Evolutionary conservation across 1,140 invertebrate species (phyloP), one percentile per base, ranked within the genome.

Genomic region (Macrosteles quadrilineatus): DNA sequence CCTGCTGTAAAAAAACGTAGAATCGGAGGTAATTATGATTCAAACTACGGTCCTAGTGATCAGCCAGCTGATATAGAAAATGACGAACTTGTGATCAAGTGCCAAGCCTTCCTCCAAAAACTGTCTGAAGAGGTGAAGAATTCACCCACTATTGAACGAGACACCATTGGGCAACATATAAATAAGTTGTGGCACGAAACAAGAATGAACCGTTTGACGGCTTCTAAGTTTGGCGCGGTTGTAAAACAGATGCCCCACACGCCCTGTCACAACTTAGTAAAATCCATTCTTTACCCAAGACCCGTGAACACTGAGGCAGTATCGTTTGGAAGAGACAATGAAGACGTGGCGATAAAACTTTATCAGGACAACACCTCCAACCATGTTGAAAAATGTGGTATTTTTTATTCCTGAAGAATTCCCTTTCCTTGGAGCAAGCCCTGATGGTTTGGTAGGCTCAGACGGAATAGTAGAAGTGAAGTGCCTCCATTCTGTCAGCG

Each of bases 171-270:
- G 21, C 59, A 63, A 17, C 59, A 63, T 17, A 30, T 21, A 1
- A 63, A 63, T 14, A 6, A 3, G 1, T 30, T 63, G 32, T 63
- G 59, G 21, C 19, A 9, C 12, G 59, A 63, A 29, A 29, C 4
- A 12, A 63, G 59, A 17, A 25, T 27, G 29, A 63, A 63, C 59
- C 3, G 59, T 14, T 63, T 11, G n/a, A 63, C 59, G 30, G 59
- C 59, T 9, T 25, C 59, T 2, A 63, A 63, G 3, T 63, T 63
- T 63, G 59, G 59, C 9, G 25, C 29, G 4, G 59, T 63, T 19
- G 3, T 17, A 1, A 63, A 63, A 19, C 14, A 29, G 19, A 6
- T 63, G 9, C 21, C 21, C 4, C 25, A 63, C n/a, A 63, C 59
- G 1, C 32, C 59, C 3, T 63, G 59, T 32, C 59, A 63, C 25